Percentiles rank a stretch among this genome's conserved stretches.
Evolutionary conservation across 2,797 vertebrate genomes (phyloP).

Genomic region (Enteromius mattozi): DNA sequence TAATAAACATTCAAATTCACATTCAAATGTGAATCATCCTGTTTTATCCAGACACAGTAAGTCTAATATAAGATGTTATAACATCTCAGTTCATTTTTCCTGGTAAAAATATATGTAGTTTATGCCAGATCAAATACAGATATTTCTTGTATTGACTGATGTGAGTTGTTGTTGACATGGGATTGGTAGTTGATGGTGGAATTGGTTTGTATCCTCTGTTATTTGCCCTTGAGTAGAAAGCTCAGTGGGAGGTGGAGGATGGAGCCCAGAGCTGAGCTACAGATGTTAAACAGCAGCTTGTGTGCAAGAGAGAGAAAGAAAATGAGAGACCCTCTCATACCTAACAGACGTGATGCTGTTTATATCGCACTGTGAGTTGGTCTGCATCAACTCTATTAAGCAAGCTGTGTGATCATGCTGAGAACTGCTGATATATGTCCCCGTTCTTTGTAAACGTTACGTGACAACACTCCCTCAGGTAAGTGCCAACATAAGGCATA

Average conservation of each 20-base stretch:
- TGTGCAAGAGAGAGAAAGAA: constrained; percentile 29
- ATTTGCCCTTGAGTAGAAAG: constrained; percentile 49
- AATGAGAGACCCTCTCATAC: constrained; percentile 45
- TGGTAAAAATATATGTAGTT: neutral
- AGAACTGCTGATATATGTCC: constrained; percentile 34
- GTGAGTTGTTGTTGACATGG: constrained; percentile 17
- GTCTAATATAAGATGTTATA: neutral
- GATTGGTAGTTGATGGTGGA: constrained; percentile 35
- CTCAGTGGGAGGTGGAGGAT: constrained; percentile 49
- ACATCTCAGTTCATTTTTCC: neutral
- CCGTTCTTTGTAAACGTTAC: neutral
- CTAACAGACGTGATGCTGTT: constrained; percentile 41
- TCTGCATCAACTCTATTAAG: constrained; percentile 23
- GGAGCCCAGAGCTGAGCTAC: constrained; percentile 55
- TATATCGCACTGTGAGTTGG: constrained; percentile 26
- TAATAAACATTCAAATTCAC: too few relatives aligned
- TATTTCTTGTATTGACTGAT: neutral
- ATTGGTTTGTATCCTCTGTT: constrained; percentile 41
- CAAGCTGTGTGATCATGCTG: neutral
- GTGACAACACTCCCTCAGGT: constrained; percentile 10
- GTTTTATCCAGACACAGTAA: neutral
- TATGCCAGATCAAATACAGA: neutral
- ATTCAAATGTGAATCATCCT: neutral
- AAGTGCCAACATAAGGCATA: neutral
- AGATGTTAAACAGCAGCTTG: constrained; percentile 61